Percentiles rank a stretch among this genome's conserved stretches.
phyloP scores from a whole-genome alignment of 2,113 vertebrate genomes.

The Puntigrus tetrazona region DNA sequence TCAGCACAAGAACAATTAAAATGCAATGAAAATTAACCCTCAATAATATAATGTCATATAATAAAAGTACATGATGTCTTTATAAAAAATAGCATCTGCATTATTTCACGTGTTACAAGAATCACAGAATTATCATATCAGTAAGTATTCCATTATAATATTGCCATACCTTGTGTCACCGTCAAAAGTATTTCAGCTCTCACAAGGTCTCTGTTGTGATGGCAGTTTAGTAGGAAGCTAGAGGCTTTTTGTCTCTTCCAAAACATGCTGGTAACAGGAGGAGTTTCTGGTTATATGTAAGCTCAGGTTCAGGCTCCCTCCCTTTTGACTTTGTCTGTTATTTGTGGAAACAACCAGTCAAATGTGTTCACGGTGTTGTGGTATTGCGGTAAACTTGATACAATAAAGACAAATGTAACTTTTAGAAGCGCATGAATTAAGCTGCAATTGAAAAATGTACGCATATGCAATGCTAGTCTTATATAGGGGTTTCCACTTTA shows the following conservation, averaged over 20 bases:
- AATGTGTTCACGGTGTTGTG: not conserved
- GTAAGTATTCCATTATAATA: no score
- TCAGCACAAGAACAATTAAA: not conserved
- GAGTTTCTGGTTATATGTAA: not conserved
- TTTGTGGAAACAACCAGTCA: not conserved
- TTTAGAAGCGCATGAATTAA: not conserved
- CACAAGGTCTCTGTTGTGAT: not conserved
- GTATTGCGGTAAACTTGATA: not conserved
- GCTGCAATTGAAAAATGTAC: not conserved
- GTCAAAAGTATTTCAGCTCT: not conserved
- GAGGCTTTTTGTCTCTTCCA: not conserved
- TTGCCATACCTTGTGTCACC: not conserved
- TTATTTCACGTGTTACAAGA: not conserved
- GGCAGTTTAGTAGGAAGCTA: not conserved
- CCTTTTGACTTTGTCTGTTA: not conserved
- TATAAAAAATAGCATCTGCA: not conserved
- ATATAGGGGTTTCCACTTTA: not conserved
- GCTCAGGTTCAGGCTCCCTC: not conserved
- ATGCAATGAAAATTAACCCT: not conserved
- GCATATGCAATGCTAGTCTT: not conserved
- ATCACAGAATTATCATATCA: not conserved
- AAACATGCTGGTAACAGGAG: not conserved
- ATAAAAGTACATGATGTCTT: not conserved
- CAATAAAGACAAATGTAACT: not conserved
- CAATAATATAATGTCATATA: not conserved